These are phyloP conservation scores for Caenorhabditis sp. DNA, from an alignment of 2,888 invertebrate species.

Conservation along the genomic window DNA sequence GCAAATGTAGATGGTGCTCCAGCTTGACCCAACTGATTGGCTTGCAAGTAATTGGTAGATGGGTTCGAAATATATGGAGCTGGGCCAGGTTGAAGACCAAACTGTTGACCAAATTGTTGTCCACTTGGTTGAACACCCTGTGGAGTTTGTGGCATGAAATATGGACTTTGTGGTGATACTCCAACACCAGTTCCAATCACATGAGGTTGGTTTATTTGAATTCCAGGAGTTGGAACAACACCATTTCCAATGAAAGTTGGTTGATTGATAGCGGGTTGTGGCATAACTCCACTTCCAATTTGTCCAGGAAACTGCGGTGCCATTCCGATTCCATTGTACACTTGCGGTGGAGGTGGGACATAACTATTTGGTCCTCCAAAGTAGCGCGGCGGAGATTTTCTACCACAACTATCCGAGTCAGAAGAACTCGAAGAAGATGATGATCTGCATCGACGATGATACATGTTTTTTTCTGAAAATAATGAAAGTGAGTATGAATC, in stretches of 20 bases:
- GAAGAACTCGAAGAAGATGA: not conserved
- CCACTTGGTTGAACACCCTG: not conserved
- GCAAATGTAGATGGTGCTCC: not conserved
- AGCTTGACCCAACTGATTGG: not conserved
- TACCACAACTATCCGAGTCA: not conserved
- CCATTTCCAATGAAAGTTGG: not conserved
- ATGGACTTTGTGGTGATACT: not conserved
- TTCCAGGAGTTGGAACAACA: not conserved
- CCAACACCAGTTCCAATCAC: not conserved
- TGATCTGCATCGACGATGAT: not conserved
- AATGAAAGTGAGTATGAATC: not conserved
- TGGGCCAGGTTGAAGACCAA: not conserved
- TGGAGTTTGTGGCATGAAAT: not conserved
- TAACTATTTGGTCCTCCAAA: too few relatives aligned
- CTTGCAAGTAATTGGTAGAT: not conserved
- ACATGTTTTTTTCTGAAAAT: not conserved
- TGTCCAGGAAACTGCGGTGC: not conserved
- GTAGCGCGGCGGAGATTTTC: not conserved
- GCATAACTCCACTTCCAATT: not conserved
- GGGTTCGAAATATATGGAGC: not conserved
- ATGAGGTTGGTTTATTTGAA: not conserved
- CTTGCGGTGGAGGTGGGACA: not conserved
- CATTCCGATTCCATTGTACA: not conserved
- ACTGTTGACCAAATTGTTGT: not conserved
- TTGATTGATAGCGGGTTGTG: not conserved